Evolutionary conservation across 2,888 invertebrate genomes (phyloP).

Genomic region (Leptarthrus brevirostris): DNA sequence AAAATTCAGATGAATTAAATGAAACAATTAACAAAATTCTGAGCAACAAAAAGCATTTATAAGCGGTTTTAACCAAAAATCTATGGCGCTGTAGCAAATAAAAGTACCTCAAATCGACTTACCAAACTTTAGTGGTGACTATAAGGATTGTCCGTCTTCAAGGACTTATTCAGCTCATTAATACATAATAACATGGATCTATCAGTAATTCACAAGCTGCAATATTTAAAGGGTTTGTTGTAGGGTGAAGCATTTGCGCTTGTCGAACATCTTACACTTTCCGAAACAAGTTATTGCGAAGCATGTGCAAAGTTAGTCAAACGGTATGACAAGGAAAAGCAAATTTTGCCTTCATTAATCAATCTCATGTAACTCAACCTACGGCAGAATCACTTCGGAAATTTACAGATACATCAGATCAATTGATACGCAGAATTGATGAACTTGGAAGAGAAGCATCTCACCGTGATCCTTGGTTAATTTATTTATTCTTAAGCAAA

Average conservation of each 20-base stretch:
- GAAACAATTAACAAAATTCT: not conserved
- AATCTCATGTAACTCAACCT: not conserved
- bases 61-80: not conserved
- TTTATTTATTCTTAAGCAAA: not conserved
- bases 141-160: slow-evolving; percentile 9
- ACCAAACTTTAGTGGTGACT: not conserved
- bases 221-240: slow-evolving; percentile 6
- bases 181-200: not conserved
- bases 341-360: not conserved
- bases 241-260: slow-evolving; percentile 1
- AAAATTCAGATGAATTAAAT: not conserved
- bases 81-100: not conserved
- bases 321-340: slow-evolving; percentile 2
- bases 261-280: not conserved
- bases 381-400: not conserved
- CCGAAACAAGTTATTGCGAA: not conserved
- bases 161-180: not conserved
- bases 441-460: not conserved
- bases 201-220: not conserved
- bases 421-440: not conserved
- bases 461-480: not conserved
- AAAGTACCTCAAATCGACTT: not conserved
- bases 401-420: not conserved
- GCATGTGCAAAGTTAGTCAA: not conserved
- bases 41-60: not conserved